These are phyloP conservation scores for Hemiscyllium ocellatum DNA, from an alignment of 2,113 vertebrate species.

Conservation along the genomic window DNA sequence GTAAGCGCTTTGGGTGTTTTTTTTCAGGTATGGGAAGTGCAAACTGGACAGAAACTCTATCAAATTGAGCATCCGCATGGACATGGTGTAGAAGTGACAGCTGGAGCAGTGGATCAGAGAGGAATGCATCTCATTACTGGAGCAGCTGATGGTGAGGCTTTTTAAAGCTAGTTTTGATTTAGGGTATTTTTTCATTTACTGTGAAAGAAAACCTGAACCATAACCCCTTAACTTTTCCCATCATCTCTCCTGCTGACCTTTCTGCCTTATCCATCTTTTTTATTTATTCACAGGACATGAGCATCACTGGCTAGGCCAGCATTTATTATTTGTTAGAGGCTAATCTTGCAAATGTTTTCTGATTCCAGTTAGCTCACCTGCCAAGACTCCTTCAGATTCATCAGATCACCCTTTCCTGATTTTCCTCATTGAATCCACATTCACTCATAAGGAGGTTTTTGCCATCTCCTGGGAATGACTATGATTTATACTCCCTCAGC, in stretches of 20 bases:
- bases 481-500: neutral
- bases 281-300: too few species aligned
- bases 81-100: neutral
- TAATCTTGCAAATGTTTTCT: neutral
- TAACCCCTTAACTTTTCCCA: neutral
- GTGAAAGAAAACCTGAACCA: neutral
- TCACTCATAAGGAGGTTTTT: too few species aligned
- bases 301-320: too few species aligned
- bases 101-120: neutral
- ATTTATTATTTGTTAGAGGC: too few species aligned
- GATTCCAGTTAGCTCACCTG: neutral
- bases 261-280: too few species aligned
- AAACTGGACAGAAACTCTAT: neutral
- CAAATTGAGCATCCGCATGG: slow-evolving; percentile 19
- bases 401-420: neutral
- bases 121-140: neutral
- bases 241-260: too few species aligned
- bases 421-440: neutral
- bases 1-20: neutral
- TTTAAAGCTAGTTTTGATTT: neutral
- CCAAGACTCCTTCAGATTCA: neutral
- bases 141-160: neutral
- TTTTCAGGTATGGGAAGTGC: neutral
- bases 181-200: neutral
- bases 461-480: too few species aligned